Percentiles rank a stretch among this genome's conserved stretches.
Evolutionary conservation across 1,140 invertebrate species (phyloP).

Genomic region (Philaenus spumarius): DNA sequence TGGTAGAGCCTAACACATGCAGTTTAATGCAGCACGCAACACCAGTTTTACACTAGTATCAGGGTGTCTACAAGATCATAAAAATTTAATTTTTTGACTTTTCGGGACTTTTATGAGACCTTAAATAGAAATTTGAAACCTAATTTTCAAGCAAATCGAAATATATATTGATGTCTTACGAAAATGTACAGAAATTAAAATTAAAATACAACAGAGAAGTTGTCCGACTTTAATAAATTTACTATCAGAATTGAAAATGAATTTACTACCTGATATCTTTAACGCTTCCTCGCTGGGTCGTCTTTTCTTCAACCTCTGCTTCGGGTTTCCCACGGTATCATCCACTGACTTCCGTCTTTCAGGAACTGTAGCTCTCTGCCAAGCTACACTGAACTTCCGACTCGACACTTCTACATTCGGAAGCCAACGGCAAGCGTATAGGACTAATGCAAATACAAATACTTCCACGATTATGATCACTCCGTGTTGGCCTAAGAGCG

Average conservation of each 20-base stretch:
- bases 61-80: too few relatives aligned
- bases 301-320: slow-evolving; percentile 42
- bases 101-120: too few relatives aligned
- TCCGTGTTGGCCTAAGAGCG: slow-evolving; percentile 43
- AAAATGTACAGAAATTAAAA: too few relatives aligned
- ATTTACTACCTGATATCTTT: slow-evolving; percentile 51
- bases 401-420: slow-evolving; percentile 28
- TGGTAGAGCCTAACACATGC: too few relatives aligned
- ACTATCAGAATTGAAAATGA: neutral
- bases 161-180: too few relatives aligned
- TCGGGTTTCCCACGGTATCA: neutral
- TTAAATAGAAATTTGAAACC: too few relatives aligned
- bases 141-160: too few relatives aligned
- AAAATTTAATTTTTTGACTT: too few relatives aligned
- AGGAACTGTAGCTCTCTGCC: slow-evolving; percentile 28
- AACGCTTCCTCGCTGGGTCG: slow-evolving; percentile 72
- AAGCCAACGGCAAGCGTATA: slow-evolving; percentile 42
- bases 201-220: too few relatives aligned
- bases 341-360: slow-evolving; percentile 3
- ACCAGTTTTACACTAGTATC: too few relatives aligned
- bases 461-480: slow-evolving; percentile 47
- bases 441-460: slow-evolving; percentile 42
- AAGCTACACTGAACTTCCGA: slow-evolving; percentile 13
- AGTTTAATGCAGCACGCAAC: too few relatives aligned
- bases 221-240: too few relatives aligned